Conservation (phyloP, 2,113 vertebrate genomes). For the Nerophis ophidion region DNA sequence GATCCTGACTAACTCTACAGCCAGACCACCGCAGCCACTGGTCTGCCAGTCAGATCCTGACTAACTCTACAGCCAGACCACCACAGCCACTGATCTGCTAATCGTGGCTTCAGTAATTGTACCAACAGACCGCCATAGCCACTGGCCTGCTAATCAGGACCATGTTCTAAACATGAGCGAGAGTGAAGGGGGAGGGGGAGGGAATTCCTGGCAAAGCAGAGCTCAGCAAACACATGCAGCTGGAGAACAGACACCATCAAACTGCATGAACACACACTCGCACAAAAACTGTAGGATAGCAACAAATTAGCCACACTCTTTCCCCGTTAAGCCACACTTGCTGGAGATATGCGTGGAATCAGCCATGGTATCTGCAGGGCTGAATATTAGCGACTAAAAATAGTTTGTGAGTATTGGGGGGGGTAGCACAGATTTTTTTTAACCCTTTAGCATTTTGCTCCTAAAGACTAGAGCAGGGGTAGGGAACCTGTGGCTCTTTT, state of each 20-base stretch:
- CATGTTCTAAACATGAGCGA: constrained; percentile 15
- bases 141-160: constrained; percentile 39
- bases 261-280: constrained; percentile 15
- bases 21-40: constrained; percentile 24
- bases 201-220: constrained; percentile 20
- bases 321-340: constrained; percentile 14
- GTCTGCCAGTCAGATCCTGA: constrained; percentile 42
- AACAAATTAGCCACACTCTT: constrained; percentile 25
- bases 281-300: constrained; percentile 13
- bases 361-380: not conserved
- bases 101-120: constrained; percentile 38
- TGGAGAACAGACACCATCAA: constrained; percentile 32
- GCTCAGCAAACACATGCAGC: constrained; percentile 38
- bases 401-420: too few relatives aligned
- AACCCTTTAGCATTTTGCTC: too few relatives aligned
- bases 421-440: too few relatives aligned
- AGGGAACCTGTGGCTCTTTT: too few relatives aligned
- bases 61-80: constrained; percentile 28
- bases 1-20: constrained; percentile 31
- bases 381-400: too few relatives aligned
- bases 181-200: not conserved
- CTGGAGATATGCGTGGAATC: constrained; percentile 24
- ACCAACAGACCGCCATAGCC: constrained; percentile 27
- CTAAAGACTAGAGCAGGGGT: too few relatives aligned
- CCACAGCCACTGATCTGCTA: constrained; percentile 18